Evolutionary conservation across 2,888 invertebrate genomes (phyloP).

Genomic region (Neria commutata): DNA sequence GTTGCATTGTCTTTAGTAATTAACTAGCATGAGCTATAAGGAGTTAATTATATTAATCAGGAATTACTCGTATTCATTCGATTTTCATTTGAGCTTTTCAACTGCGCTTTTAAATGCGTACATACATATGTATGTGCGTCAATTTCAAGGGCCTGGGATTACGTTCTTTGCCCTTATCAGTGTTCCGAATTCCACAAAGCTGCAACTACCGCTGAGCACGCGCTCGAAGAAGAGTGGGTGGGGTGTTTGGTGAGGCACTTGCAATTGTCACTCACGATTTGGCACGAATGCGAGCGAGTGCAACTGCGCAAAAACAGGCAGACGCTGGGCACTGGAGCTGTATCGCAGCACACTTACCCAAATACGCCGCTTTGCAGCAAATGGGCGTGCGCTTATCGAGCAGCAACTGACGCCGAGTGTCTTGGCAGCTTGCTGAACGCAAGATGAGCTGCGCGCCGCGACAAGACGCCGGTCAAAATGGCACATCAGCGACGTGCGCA

Average conservation of each 20-base stretch:
- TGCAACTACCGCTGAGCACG: too few relatives aligned
- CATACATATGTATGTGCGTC: too few relatives aligned
- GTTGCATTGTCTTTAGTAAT: too few relatives aligned
- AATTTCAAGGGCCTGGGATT: too few relatives aligned
- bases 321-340: conserved; percentile 4
- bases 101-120: neutral
- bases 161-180: too few relatives aligned
- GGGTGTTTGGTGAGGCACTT: too few relatives aligned
- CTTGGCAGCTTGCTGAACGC: neutral
- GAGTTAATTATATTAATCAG: too few relatives aligned
- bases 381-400: neutral
- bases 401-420: neutral
- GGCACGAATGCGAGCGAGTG: conserved; percentile 26
- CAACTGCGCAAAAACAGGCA: neutral
- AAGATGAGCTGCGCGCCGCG: too few relatives aligned
- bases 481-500: neutral
- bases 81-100: neutral
- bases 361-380: neutral
- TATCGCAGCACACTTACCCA: conserved; percentile 21
- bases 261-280: too few relatives aligned
- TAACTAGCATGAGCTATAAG: too few relatives aligned
- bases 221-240: conserved; percentile 7
- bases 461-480: too few relatives aligned
- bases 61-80: too few relatives aligned
- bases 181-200: neutral